These are phyloP conservation scores for Halcyon malimbica DNA, from an alignment of 2,113 vertebrate species.

Conservation along the genomic window DNA sequence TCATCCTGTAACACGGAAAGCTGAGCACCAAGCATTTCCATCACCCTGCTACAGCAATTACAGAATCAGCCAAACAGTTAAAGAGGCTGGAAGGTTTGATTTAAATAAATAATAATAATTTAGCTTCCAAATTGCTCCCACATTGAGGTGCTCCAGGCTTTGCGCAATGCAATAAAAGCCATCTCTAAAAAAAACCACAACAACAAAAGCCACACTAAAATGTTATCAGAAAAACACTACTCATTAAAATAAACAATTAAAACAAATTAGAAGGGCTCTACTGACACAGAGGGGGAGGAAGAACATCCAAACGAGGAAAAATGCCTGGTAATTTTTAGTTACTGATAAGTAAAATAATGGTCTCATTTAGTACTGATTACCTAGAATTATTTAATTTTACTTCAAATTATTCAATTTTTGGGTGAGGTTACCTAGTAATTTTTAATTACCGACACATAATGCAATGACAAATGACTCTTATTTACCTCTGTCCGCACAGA, in stretches of 20 bases:
- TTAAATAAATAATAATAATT: slow-evolving; percentile 76
- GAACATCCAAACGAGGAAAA: slow-evolving; percentile 49
- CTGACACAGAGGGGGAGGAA: slow-evolving; percentile 17
- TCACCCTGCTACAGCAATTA: background rate
- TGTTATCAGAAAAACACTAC: slow-evolving; percentile 67
- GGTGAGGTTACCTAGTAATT: slow-evolving; percentile 71
- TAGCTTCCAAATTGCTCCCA: slow-evolving; percentile 70
- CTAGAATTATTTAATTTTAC: slow-evolving; percentile 65
- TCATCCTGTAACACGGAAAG: background rate
- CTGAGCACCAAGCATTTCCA: background rate
- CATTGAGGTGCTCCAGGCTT: slow-evolving; percentile 69
- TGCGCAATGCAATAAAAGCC: slow-evolving; percentile 54
- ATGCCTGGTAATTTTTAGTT: slow-evolving; percentile 63
- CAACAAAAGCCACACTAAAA: slow-evolving; percentile 28
- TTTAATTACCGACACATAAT: slow-evolving; percentile 68
- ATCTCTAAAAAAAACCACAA: slow-evolving; percentile 44
- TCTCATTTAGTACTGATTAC: slow-evolving; percentile 60
- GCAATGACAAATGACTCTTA: slow-evolving; percentile 63
- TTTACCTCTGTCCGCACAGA: slow-evolving; percentile 63
- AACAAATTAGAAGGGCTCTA: slow-evolving; percentile 69
- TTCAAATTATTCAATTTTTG: slow-evolving; percentile 62
- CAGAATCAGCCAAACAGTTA: slow-evolving; percentile 42
- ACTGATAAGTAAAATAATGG: slow-evolving; percentile 71
- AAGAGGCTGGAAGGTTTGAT: slow-evolving; percentile 67
- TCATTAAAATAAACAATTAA: slow-evolving; percentile 76